Evolutionary conservation across 2,113 vertebrate genomes (phyloP), one percentile per base, ranked within the genome.

Genomic region (Charadrius vociferus): DNA sequence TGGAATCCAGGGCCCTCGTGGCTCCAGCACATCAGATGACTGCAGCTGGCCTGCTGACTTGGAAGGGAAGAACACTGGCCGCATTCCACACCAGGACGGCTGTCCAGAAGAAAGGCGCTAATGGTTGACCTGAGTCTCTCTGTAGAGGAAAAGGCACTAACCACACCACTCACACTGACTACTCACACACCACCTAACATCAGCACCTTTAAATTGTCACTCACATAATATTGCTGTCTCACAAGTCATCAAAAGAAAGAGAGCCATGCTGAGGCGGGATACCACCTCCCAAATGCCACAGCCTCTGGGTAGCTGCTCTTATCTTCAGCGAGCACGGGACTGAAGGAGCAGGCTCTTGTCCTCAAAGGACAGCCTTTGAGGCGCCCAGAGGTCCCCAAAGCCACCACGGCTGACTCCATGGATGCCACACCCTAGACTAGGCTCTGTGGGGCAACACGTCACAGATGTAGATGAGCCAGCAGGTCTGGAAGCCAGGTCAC

Each of bases 51-150:
- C 65, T 70, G 37, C 34, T n/a, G 70, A 14, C 47, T 50, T 67
- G 66, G 70, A 66, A 65, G 6, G 39, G 43, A 67, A 68, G 37
- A 61, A 43, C 49, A n/a, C 18, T 21, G 63, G n/a, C 59, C 0
- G 0, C 0, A 1, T 41, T 66, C 20, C 65, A 50, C 0, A 2
- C 6, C 52, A 43, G 37, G 12, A 21, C 47, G 26, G 18, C 26
- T 75, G 52, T 36, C 29, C 66, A 80, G 61, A 37, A 56, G 39
- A 79, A 81, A 85, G 52, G n/a, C 70, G 72, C n/a, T 32, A 16
- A 50, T 34, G 19, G 73, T 3, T 73, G 47, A 68, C 29, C 3
- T 1, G 58, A 78, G 20, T 7, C 21, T 70, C 39, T 61, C 39
- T 77, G 26, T 3, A 62, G 61, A 43, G 73, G 53, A 83, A 81